Conservation (phyloP, 2,797 vertebrate species). For the Pipistrellus kuhlii region DNA sequence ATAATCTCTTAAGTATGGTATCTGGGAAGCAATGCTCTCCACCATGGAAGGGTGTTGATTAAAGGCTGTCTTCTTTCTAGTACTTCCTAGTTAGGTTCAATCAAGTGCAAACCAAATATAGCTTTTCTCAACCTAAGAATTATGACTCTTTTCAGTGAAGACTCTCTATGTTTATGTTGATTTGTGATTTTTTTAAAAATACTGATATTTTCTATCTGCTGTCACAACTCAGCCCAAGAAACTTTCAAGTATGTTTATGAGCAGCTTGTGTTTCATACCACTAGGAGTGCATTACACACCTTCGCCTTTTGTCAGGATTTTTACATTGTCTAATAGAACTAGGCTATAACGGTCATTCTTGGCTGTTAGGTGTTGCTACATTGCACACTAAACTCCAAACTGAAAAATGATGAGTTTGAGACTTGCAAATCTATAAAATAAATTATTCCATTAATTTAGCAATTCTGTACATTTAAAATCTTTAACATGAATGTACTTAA, state of each 20-base stretch:
- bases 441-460: conserved; percentile 9
- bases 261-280: neutral
- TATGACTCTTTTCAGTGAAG: neutral
- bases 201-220: neutral
- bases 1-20: too few relatives aligned
- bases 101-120: neutral
- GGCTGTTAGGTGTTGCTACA: neutral
- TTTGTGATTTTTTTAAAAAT: neutral
- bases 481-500: conserved; percentile 18
- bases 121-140: neutral
- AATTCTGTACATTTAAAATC: neutral
- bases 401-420: neutral
- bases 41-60: neutral
- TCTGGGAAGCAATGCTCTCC: neutral
- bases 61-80: neutral
- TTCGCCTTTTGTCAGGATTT: neutral
- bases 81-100: neutral
- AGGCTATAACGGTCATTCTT: neutral
- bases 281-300: too few relatives aligned
- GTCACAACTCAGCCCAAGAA: neutral
- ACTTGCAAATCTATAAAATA: neutral
- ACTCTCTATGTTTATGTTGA: neutral
- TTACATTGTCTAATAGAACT: neutral
- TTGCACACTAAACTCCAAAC: neutral
- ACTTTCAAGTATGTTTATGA: neutral